These are phyloP conservation scores for Cephus runcator DNA, from an alignment of 2,888 invertebrate genomes.

Conservation along the genomic window DNA sequence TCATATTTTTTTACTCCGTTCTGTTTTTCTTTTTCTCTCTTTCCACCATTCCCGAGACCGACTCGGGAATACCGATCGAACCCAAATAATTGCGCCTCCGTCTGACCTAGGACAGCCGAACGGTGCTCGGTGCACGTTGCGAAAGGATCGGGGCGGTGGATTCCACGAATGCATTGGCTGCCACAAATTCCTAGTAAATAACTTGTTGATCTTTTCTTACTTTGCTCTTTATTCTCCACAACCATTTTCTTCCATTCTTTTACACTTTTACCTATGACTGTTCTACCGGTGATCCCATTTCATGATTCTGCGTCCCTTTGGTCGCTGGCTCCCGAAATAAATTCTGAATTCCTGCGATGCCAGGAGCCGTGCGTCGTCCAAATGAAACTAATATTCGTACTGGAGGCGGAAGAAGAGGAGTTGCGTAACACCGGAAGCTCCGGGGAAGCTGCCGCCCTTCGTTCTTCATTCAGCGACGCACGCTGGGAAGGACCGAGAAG, in stretches of 20 bases:
- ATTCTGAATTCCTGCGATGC: background rate
- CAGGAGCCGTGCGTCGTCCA: constrained; percentile 40
- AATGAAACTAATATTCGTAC: constrained; percentile 47
- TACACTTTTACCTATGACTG: background rate
- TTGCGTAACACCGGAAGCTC: background rate
- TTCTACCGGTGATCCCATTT: background rate
- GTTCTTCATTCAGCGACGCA: background rate
- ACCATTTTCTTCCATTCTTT: background rate
- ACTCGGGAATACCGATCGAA: background rate
- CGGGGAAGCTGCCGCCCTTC: background rate
- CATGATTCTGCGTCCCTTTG: background rate
- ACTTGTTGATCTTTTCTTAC: background rate
- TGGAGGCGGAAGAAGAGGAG: background rate
- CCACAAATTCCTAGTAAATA: background rate
- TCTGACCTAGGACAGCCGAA: background rate
- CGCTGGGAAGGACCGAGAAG: background rate
- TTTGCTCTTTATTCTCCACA: background rate
- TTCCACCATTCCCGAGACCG: background rate
- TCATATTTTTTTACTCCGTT: background rate
- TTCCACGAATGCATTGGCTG: background rate
- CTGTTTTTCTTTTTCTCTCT: background rate
- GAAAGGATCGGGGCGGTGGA: background rate
- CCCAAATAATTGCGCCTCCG: background rate
- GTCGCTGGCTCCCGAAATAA: background rate
- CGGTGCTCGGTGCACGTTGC: background rate